Percentiles rank a stretch among this genome's conserved stretches.
These are phyloP conservation scores for Bombycilla garrulus DNA, from an alignment of 2,113 vertebrate species.

Conservation along the genomic window DNA sequence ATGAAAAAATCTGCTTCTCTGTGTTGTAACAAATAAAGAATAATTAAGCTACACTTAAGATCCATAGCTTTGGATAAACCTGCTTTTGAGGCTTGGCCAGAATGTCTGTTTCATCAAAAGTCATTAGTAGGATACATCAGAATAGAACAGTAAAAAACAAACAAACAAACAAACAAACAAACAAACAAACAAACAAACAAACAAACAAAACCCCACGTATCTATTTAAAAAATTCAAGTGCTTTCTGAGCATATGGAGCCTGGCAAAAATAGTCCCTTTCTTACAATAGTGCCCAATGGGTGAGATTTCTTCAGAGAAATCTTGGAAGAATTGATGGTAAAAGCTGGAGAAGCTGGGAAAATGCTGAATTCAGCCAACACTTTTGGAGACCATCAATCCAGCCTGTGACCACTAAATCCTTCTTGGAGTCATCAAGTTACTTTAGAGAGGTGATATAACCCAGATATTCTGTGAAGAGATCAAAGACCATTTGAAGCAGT, in stretches of 20 bases:
- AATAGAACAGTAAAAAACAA: neutral
- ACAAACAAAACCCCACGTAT: neutral
- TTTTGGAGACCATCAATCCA: neutral
- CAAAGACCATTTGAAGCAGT: neutral
- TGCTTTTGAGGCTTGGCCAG: neutral
- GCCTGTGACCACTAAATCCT: neutral
- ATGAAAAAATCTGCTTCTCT: neutral
- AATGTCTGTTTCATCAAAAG: slow-evolving; percentile 2
- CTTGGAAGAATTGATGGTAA: slow-evolving; percentile 31
- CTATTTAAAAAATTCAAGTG: slow-evolving; percentile 34
- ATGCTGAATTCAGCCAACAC: neutral
- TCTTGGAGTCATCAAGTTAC: neutral
- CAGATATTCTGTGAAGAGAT: neutral
- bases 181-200: neutral
- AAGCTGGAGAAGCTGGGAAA: slow-evolving; percentile 23
- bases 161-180: neutral
- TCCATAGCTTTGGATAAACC: neutral
- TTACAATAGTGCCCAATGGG: slow-evolving; percentile 48
- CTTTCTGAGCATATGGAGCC: slow-evolving; percentile 52
- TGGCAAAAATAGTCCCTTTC: slow-evolving; percentile 53
- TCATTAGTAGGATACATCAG: neutral
- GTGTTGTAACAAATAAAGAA: neutral
- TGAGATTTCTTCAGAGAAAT: slow-evolving; percentile 37
- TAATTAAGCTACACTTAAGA: neutral
- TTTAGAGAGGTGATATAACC: neutral